phyloP scores from a whole-genome alignment of 2,888 invertebrate species.

The Melipona bicolor region DNA sequence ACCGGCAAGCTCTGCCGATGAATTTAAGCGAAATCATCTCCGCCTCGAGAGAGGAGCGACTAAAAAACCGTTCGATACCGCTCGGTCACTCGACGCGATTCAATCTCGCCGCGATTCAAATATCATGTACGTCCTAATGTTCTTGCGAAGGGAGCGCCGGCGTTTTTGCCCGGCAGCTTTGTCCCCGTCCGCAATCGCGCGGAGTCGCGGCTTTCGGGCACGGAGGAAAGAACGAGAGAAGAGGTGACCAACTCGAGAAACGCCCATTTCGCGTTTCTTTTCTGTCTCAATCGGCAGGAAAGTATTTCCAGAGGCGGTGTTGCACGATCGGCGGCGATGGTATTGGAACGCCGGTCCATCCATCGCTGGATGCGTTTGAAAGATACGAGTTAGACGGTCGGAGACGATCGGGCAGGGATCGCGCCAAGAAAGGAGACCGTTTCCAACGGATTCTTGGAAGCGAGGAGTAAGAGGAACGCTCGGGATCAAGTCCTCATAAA shows the following conservation, averaged over 20 bases:
- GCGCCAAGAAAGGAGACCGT: slow-evolving; percentile 36
- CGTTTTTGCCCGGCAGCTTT: neutral
- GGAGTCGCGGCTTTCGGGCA: too few relatives aligned
- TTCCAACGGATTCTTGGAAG: slow-evolving; percentile 44
- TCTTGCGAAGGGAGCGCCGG: neutral
- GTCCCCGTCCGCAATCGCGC: neutral
- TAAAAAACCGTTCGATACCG: slow-evolving; percentile 13
- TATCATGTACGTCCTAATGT: slow-evolving; percentile 4
- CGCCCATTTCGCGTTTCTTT: neutral
- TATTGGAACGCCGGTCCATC: slow-evolving; percentile 7
- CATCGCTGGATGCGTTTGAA: slow-evolving; percentile 18
- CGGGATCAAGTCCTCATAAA: slow-evolving; percentile 51
- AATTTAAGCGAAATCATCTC: slow-evolving; percentile 33
- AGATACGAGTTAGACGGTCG: neutral
- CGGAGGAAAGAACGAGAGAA: neutral
- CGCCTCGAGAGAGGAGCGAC: neutral
- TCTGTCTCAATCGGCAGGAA: neutral
- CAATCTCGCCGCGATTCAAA: slow-evolving; percentile 3
- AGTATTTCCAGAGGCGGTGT: neutral
- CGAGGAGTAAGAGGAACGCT: slow-evolving; percentile 43
- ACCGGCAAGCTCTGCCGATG: neutral
- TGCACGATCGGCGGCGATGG: neutral
- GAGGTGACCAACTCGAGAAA: neutral
- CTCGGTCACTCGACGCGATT: neutral
- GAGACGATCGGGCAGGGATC: neutral